Conservation (phyloP, 2,888 invertebrate species). For the Ferrisia virgata region DNA sequence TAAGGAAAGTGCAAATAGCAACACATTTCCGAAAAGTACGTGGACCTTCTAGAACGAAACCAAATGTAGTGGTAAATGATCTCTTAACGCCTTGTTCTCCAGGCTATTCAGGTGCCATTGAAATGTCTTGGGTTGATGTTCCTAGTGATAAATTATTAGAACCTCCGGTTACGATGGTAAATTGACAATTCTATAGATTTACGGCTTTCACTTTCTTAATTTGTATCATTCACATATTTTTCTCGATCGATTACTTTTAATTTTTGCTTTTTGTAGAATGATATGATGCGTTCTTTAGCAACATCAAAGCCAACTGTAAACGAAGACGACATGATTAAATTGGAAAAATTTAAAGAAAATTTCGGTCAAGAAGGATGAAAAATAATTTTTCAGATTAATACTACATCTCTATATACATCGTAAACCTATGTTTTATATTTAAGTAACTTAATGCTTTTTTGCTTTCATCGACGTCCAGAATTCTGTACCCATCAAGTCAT, state of each 20-base stretch:
- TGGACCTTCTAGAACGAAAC: constrained; percentile 83
- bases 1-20: constrained; percentile 96
- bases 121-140: constrained; percentile 98
- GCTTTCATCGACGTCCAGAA: too few species aligned
- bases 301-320: constrained; percentile 98
- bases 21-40: constrained; percentile 84
- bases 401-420: too few species aligned
- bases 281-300: constrained; percentile 86
- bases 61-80: constrained; percentile 77
- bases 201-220: background rate
- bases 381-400: too few species aligned
- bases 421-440: too few species aligned
- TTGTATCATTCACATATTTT: background rate
- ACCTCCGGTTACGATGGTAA: constrained; percentile 94
- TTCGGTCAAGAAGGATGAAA: constrained; percentile 86
- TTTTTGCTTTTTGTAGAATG: constrained; percentile 61
- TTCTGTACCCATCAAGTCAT: too few species aligned
- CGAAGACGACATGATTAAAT: constrained; percentile 86
- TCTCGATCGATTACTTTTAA: background rate
- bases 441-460: too few species aligned
- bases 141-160: constrained; percentile 92
- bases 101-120: constrained; percentile 86
- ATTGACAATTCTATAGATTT: constrained; percentile 50
- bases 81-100: constrained; percentile 95
- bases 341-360: constrained; percentile 93